Evolutionary conservation across 2,888 invertebrate species (phyloP).

Genomic region (Alloplasta piceator): DNA sequence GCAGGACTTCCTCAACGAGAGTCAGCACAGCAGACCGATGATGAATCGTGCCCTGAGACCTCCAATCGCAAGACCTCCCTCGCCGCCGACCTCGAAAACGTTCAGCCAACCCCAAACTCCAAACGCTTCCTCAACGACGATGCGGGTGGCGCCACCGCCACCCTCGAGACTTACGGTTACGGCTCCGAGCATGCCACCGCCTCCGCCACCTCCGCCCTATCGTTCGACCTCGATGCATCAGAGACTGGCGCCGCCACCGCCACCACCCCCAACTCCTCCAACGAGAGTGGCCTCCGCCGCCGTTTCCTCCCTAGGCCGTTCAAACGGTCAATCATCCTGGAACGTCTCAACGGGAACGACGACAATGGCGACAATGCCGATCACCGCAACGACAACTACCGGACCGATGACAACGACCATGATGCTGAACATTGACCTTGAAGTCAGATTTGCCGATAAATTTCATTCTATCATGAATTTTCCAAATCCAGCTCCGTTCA

Average conservation of each 20-base stretch:
- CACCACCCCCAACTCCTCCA: conserved; percentile 73
- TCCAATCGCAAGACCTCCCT: conserved; percentile 86
- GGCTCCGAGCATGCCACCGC: conserved; percentile 81
- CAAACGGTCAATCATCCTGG: conserved; percentile 16
- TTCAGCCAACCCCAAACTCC: conserved; percentile 14
- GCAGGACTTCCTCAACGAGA: conserved; percentile 84
- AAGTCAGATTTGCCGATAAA: conserved; percentile 87
- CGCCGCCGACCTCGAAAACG: conserved; percentile 83
- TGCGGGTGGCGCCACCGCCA: conserved; percentile 50
- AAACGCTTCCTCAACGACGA: conserved; percentile 28
- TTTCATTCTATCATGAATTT: conserved; percentile 87
- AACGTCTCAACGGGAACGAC: background rate
- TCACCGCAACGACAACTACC: too few relatives aligned
- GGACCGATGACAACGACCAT: conserved; percentile 54
- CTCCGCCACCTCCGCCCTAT: conserved; percentile 80
- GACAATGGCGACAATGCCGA: too few relatives aligned
- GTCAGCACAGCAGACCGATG: conserved; percentile 78
- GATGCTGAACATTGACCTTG: conserved; percentile 85
- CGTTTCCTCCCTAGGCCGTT: conserved; percentile 81
- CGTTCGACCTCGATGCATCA: conserved; percentile 73
- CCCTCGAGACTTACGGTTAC: conserved; percentile 77
- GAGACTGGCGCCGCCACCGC: conserved; percentile 68
- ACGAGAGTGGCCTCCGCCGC: conserved; percentile 78
- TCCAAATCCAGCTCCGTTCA: conserved; percentile 89
- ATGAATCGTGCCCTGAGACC: conserved; percentile 84